These are phyloP conservation scores for Magallana ariakensis DNA, from an alignment of 1,140 invertebrate genomes.

Conservation along the genomic window DNA sequence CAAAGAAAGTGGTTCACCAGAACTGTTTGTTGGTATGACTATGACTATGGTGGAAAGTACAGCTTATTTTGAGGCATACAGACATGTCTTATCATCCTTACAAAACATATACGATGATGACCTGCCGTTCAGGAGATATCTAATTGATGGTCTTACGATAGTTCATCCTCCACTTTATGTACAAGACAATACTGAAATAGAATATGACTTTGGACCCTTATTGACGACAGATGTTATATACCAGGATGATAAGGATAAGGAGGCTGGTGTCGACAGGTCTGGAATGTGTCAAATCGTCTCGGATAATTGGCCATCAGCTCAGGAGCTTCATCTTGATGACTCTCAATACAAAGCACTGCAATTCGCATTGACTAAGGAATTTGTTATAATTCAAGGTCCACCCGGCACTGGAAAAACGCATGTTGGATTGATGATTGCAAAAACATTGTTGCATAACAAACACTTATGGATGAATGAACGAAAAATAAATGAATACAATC, in stretches of 20 bases:
- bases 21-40: neutral
- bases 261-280: neutral
- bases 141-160: conserved; percentile 66
- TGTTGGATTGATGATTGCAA: conserved; percentile 77
- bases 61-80: conserved; percentile 81
- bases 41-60: conserved; percentile 79
- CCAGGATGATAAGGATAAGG: neutral
- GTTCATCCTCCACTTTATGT: conserved; percentile 67
- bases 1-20: conserved; percentile 12
- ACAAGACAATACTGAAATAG: neutral
- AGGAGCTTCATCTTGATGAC: conserved; percentile 75
- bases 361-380: conserved; percentile 79
- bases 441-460: conserved; percentile 74
- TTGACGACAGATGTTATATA: conserved; percentile 19
- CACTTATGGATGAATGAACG: conserved; percentile 73
- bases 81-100: conserved; percentile 79
- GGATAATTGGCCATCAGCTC: conserved; percentile 65
- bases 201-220: conserved; percentile 50
- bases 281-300: conserved; percentile 51
- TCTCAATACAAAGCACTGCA: conserved; percentile 80
- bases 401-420: conserved; percentile 78
- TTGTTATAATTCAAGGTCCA: conserved; percentile 86
- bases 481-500: neutral
- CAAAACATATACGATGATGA: conserved; percentile 72
- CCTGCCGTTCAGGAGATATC: conserved; percentile 58